Percentiles rank a stretch among this genome's conserved stretches.
phyloP scores from a whole-genome alignment of 2,888 invertebrate species.

The Drosophila picticornis region DNA sequence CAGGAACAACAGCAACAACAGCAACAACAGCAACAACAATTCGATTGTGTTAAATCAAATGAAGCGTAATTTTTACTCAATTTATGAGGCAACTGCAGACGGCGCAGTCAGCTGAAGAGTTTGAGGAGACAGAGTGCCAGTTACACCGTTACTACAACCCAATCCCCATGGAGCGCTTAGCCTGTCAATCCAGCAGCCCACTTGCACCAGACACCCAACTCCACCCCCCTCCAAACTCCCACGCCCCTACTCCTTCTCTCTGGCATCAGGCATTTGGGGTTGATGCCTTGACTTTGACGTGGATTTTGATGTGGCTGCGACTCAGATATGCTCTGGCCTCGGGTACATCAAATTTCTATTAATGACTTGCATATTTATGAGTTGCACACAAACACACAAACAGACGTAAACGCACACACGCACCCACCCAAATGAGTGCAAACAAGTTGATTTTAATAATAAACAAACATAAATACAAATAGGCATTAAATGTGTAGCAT shows the following conservation, averaged over 20 bases:
- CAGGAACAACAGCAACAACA: constrained; percentile 26
- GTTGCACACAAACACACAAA: constrained; percentile 34
- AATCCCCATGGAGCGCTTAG: constrained; percentile 73
- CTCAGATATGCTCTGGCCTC: constrained; percentile 38
- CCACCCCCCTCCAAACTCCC: background rate
- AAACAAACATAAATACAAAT: constrained; percentile 71
- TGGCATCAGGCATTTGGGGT: constrained; percentile 46
- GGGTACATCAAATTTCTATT: constrained; percentile 76
- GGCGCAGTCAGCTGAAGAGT: constrained; percentile 1
- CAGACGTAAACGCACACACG: constrained; percentile 1
- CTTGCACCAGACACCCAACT: constrained; percentile 7
- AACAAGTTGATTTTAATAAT: constrained; percentile 77
- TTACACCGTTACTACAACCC: constrained; percentile 50
- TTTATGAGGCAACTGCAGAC: constrained; percentile 58
- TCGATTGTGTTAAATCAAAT: constrained; percentile 80
- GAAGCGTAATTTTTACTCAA: constrained; percentile 80
- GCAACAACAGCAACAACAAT: constrained; percentile 41
- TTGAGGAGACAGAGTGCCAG: constrained; percentile 30
- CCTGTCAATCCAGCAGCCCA: constrained; percentile 56
- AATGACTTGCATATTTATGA: constrained; percentile 80
- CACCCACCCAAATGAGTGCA: constrained; percentile 48
- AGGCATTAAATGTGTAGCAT: constrained; percentile 65
- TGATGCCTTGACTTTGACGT: constrained; percentile 64
- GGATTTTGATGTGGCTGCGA: constrained; percentile 36
- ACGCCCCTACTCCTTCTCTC: background rate